Evolutionary conservation across 2,888 invertebrate genomes (phyloP), one percentile per base, ranked within the genome.

Genomic region (Chloroclystis v-ata): DNA sequence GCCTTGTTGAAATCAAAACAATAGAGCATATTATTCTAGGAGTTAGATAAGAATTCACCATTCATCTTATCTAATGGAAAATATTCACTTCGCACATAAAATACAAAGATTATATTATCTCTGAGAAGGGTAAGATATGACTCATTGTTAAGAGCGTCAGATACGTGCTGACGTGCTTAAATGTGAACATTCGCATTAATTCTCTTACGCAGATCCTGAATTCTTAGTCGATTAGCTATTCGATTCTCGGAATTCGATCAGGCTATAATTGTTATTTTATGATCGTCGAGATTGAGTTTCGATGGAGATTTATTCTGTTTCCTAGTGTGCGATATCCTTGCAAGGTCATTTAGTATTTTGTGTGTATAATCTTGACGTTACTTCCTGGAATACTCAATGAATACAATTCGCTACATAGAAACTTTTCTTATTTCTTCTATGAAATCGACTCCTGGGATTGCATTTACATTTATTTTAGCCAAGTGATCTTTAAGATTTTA

Each of bases 61-160:
- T 44, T 47, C 44, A 54, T 58, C 52, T 54, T 52, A 58, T 58
- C 57, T 49, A 25, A 54, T 54, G 56, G 53, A 54, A 54, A 50
- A 42, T 52, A 50, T 52, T 54, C 40, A 43, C 42, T 42, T 43
- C 45, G 28, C 28, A 37, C 26, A 11, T 39, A 52, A 52, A 9
- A 28, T 47, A 46, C 12, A 28, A 30, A 37, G 35, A 37, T 48
- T 50, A 33, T 14, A 13, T 32, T 16, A 33, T 33, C 16, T 8
- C n/a, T 33, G 32, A 33, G n/a, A 33, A 33, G 14, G 32, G 32
- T 32, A 59, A 57, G 54, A 60, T 57, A 42, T 69, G 69, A 70
- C 51, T 72, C 70, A 72, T 51, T 43, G 44, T 41, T 56, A 54
- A 64, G 54, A 56, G 69, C 60, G 57, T 61, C 59, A 60, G 49